Base-by-base conservation (phyloP, 2,113 vertebrate genomes). In the Crotalus tigris region DNA sequence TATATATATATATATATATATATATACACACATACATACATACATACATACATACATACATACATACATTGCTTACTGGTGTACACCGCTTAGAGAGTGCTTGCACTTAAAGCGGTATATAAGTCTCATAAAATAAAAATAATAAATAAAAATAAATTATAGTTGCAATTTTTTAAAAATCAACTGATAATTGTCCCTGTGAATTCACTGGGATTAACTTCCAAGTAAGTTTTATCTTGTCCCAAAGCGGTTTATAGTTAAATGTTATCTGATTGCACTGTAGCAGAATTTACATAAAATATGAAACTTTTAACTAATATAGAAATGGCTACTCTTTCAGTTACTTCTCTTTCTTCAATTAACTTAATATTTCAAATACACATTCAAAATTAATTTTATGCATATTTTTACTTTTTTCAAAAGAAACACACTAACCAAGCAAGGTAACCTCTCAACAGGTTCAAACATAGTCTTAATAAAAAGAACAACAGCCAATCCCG, bases 401-500 rank as follows among this genome's bases (percentile, higher is more conserved):
- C 13, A 33, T 39, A 90, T 55, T 64, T 87, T 90, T 0, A 92
- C 29, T 54, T 93, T 81, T 88, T 95, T 26, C 94, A 51, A 0
- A 9, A 93, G 96, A 44, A 92, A 90, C 3, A 26, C 6, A 96
- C 99, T 98, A 93, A 99, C 99, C 97, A 98, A 96, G 44, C 96
- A 96, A 61, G 98, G 98, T n/a, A 99, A 94, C 26, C 97, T 93
- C 91, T 98, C 98, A 96, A 91, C 95, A 81, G 97, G 96, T 26
- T 97, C 98, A 96, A 98, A 97, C 96, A 98, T 98, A 33, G 97
- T 97, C 94, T 98, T 98, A 95, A 97, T 97, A 91, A 99, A 97
- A 58, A 99, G 96, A 94, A 99, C 97, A 55, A 98, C 95, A 0
- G 99, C 99, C 98, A 99, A 98, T 64, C 98, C 99, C 0, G 99